These are phyloP conservation scores for Tragopan temminckii DNA, from an alignment of 2,797 vertebrate genomes.

Conservation along the genomic window DNA sequence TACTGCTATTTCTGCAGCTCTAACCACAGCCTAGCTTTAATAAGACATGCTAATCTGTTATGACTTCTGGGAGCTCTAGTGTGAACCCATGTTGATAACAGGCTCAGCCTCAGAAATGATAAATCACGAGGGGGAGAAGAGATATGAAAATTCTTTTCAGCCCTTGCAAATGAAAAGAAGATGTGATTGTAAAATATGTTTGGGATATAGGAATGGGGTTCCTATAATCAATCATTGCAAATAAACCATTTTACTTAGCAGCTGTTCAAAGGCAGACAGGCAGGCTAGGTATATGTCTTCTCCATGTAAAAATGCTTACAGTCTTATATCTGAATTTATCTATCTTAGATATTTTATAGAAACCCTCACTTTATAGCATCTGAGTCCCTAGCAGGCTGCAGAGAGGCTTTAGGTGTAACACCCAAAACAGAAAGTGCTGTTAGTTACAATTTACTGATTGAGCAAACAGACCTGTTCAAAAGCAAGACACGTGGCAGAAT, in stretches of 20 bases:
- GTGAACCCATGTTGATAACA: conserved; percentile 80
- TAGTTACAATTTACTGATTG: neutral
- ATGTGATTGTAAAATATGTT: conserved; percentile 78
- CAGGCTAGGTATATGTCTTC: conserved; percentile 31
- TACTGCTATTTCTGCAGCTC: conserved; percentile 45
- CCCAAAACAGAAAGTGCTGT: neutral
- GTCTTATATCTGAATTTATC: conserved; percentile 25
- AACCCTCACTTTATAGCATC: neutral
- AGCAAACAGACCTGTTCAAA: neutral
- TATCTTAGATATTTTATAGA: neutral
- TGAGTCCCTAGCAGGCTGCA: neutral
- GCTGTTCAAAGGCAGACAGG: conserved; percentile 60
- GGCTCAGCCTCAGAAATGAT: conserved; percentile 80
- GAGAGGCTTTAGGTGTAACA: neutral
- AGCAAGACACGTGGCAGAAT: neutral
- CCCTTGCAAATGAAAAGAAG: conserved; percentile 81
- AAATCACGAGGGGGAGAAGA: conserved; percentile 77
- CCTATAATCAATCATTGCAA: conserved; percentile 80
- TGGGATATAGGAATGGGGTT: conserved; percentile 72
- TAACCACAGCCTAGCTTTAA: conserved; percentile 78
- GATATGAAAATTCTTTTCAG: conserved; percentile 82
- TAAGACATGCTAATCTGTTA: conserved; percentile 81
- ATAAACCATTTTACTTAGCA: conserved; percentile 80
- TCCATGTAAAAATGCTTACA: conserved; percentile 8
- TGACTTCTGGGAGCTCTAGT: conserved; percentile 78